Percentiles rank a stretch among this genome's conserved stretches.
phyloP scores from a whole-genome alignment of 1,140 invertebrate species.

The Hesperophylax magnus region DNA sequence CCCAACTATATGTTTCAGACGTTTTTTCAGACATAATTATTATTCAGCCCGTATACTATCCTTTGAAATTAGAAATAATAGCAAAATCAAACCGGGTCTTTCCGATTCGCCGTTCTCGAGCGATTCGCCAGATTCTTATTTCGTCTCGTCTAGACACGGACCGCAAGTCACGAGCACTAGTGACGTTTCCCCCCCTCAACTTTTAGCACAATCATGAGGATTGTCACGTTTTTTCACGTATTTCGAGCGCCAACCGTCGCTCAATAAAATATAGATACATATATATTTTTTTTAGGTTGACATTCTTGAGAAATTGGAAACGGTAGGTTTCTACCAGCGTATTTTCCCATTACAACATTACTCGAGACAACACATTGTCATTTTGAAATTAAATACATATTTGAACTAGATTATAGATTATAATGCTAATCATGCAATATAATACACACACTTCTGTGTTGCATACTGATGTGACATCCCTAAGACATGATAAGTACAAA shows the following conservation, averaged over 20 bases:
- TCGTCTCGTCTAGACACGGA: background rate
- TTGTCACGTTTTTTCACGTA: background rate
- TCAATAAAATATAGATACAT: too few relatives aligned
- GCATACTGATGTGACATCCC: too few relatives aligned
- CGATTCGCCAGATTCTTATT: background rate
- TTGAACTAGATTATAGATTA: too few relatives aligned
- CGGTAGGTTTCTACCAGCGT: too few relatives aligned
- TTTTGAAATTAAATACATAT: too few relatives aligned
- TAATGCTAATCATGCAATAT: too few relatives aligned
- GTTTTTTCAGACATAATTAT: background rate
- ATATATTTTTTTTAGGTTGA: too few relatives aligned
- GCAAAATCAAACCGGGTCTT: background rate
- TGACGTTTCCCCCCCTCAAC: background rate
- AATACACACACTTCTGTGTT: too few relatives aligned
- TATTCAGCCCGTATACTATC: background rate
- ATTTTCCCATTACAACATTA: too few relatives aligned
- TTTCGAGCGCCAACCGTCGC: background rate
- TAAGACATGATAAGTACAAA: too few relatives aligned
- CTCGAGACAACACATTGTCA: too few relatives aligned
- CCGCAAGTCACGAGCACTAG: constrained; percentile 11
- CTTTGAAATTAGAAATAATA: background rate
- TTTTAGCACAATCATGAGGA: background rate
- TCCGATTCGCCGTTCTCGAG: background rate
- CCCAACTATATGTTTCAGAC: background rate
- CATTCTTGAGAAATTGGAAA: too few relatives aligned